These are phyloP conservation scores for Lagocephalus sceleratus DNA, from an alignment of 2,797 vertebrate species.

Conservation along the genomic window DNA sequence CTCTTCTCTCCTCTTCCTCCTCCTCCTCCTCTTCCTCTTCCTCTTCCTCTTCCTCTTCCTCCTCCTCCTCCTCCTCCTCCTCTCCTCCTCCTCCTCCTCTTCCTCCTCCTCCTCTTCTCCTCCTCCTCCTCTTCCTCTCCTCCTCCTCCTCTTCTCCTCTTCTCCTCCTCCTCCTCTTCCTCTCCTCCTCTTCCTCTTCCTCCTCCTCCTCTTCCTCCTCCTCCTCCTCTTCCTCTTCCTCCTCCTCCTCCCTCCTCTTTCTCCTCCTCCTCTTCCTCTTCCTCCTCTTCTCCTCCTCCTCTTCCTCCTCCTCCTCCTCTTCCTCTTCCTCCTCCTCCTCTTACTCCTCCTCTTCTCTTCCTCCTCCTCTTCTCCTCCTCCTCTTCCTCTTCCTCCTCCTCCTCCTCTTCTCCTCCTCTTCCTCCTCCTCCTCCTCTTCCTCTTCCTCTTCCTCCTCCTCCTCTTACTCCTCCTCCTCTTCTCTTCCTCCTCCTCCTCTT, in stretches of 20 bases:
- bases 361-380: conserved; percentile 13
- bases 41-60: too few species aligned
- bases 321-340: conserved; percentile 16
- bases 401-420: too few species aligned
- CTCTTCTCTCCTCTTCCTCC: too few species aligned
- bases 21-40: conserved; percentile 15
- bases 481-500: conserved; percentile 10
- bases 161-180: conserved; percentile 23
- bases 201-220: conserved; percentile 9
- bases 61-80: conserved; percentile 19
- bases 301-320: too few species aligned
- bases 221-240: conserved; percentile 16
- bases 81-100: conserved; percentile 11
- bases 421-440: conserved; percentile 11
- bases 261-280: conserved; percentile 15
- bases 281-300: conserved; percentile 12
- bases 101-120: too few species aligned
- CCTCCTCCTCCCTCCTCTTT: too few species aligned
- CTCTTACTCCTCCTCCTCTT: conserved; percentile 11
- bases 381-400: too few species aligned
- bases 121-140: conserved; percentile 10
- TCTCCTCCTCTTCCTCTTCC: conserved; percentile 8
- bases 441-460: too few species aligned
- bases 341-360: too few species aligned
- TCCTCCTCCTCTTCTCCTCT: too few species aligned